Evolutionary conservation across 2,113 vertebrate species (phyloP), one percentile per base, ranked within the genome.

Genomic region (Gasterosteus aculeatus): DNA sequence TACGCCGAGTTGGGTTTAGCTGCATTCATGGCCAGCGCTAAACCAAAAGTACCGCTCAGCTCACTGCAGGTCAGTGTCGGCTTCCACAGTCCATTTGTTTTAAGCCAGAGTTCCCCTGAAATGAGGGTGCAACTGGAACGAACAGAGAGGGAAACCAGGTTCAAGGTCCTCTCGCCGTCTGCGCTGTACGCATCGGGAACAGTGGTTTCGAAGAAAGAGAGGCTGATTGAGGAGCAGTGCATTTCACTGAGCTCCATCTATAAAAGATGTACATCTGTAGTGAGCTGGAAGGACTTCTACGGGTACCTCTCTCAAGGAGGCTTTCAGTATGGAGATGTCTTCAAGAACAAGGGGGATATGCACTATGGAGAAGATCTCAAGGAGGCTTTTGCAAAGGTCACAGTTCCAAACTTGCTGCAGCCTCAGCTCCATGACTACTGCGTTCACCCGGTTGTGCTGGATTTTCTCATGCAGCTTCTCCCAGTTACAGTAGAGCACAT

Each of bases 391-490:
- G 85, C 93, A 68, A 83, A 78, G 47, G 78, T 96, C 14, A 94
- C 83, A 41, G 92, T 96, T 72, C 93, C 93, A 56, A 80, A 92
- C 46, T 84, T 93, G 72, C 87, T 92, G 0, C 1, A 49, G 35
- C 67, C 79, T 67, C 90, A 96, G 63, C 88, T 96, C 84, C 83
- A 95, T 78, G 93, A 93, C 60, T 95, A 95, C 81, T 92, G 73
- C 39, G 91, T 96, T 77, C 95, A 97, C 62, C 96, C 95, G 46
- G 93, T 97, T 54, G 74, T 97, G 67, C 86, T 97, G 0, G 96
- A 96, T 82, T 95, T 91, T 59, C 87, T 96, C 26, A 89, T 97
- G 88, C 95, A 97, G 81, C 93, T 96, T 89, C 83, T 90, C 0
- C 83, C 90, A 53, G 79, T 93, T 46, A 75, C 94, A 63, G 88